Evolutionary conservation across 2,888 invertebrate species (phyloP).

Genomic region (Dryococelus australis): DNA sequence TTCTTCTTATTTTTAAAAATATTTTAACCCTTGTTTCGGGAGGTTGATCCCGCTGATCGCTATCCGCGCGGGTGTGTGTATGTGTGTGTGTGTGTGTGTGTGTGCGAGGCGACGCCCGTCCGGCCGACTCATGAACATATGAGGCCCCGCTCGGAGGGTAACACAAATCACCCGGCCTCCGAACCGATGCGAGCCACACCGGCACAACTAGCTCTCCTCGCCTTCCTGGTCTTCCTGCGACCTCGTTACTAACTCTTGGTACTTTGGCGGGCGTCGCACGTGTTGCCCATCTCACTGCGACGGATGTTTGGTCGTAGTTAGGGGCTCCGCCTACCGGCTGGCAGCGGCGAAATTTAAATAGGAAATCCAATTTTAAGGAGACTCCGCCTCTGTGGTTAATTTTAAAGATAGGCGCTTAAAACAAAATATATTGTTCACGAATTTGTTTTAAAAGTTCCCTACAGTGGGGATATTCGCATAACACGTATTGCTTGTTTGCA

Average conservation of each 20-base stretch:
- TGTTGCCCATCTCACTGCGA: too few species aligned
- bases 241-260: background rate
- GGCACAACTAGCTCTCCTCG: background rate
- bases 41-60: background rate
- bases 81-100: background rate
- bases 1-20: background rate
- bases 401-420: too few species aligned
- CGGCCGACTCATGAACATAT: background rate
- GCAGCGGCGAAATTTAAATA: too few species aligned
- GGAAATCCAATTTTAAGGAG: too few species aligned
- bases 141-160: slow-evolving; percentile 5
- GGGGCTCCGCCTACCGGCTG: too few species aligned
- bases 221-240: background rate
- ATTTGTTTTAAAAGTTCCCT: too few species aligned
- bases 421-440: too few species aligned
- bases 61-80: background rate
- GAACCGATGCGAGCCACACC: background rate
- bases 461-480: too few species aligned
- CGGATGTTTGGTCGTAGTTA: too few species aligned
- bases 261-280: too few species aligned
- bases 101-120: background rate
- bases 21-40: background rate
- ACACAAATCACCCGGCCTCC: background rate
- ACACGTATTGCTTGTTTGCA: too few species aligned
- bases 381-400: too few species aligned